Base-by-base conservation (phyloP, 2,113 vertebrate species). In the Triplophysa siluroides region DNA sequence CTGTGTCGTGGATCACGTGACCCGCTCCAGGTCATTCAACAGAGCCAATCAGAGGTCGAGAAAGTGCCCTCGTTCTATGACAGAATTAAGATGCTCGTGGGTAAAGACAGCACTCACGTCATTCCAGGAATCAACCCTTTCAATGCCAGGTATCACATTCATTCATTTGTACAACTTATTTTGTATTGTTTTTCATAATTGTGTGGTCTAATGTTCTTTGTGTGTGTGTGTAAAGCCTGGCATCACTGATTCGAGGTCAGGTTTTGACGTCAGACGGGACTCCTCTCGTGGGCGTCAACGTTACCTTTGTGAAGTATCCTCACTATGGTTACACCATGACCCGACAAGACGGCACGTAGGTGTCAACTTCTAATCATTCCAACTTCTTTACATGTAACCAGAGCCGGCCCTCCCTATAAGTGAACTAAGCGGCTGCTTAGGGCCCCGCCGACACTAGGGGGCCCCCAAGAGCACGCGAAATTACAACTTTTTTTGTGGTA, bases 261-360 rank as follows among this genome's bases (percentile, higher is more conserved):
- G 95, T 96, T 62, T 91, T 96, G 80, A 96, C 95, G 67, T 92
- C 92, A 79, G 95, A 96, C 85, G 95, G 94, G 77, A 95, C 94
- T 63, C 95, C 95, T 70, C 89, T 96, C 1, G 95, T 96, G 68
- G 94, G 95, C 45, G 95, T 96, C 85, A 96, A 96, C 0, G 94
- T 96, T 81, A 95, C 94, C 0, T 96, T 96, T 91, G 92, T 95
- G 85, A 95, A 95, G 86, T 93, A 94, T 87, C 94, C 94, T 66
- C 94, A 95, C 67, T 96, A 95, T 0, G 95, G 95, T 82, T 95
- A 95, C 43, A 96, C 95, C 82, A 93, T 96, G 88, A 96, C 95
- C 80, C 93, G 95, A 9, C 95, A 95, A 88, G 95, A 96, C 78
- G 95, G 95, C 91, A 96, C 93, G 94, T 96, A 86, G 94, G 95